These are phyloP conservation scores for Drosophila tropicalis DNA, from an alignment of 1,140 invertebrate species.

Conservation along the genomic window DNA sequence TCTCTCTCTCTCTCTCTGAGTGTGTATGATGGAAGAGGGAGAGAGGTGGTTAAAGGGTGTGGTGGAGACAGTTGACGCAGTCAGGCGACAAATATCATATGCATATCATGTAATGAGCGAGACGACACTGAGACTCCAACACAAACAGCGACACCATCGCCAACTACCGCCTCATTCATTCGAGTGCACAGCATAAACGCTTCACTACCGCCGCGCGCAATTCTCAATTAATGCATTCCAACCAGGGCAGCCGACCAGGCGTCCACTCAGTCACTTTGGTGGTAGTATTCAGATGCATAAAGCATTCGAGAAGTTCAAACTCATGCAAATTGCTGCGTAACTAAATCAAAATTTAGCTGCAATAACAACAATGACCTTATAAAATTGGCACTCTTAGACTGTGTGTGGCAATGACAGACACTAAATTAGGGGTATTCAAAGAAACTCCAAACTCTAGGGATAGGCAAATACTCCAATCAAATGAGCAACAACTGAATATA, in stretches of 20 bases:
- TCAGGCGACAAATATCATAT: conserved; percentile 76
- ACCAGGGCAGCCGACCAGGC: conserved; percentile 15
- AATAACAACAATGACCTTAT: conserved; percentile 37
- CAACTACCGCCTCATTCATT: neutral
- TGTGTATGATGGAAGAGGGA: conserved; percentile 14
- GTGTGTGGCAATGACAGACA: conserved; percentile 56
- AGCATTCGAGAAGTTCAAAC: conserved; percentile 56
- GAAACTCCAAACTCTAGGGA: neutral
- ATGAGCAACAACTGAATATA: too few species aligned
- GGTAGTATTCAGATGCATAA: conserved; percentile 9
- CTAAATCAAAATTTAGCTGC: conserved; percentile 74
- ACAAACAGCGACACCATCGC: neutral
- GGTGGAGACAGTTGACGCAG: conserved; percentile 43
- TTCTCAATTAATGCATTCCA: conserved; percentile 77
- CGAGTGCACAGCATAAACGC: conserved; percentile 54
- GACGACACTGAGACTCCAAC: conserved; percentile 29
- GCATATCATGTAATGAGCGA: conserved; percentile 78
- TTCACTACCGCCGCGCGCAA: conserved; percentile 63
- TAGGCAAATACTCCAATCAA: too few species aligned
- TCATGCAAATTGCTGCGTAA: conserved; percentile 64
- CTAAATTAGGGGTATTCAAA: conserved; percentile 37
- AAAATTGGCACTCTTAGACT: conserved; percentile 57
- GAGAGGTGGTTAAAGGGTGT: neutral
- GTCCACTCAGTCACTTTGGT: conserved; percentile 20
- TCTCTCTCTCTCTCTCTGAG: neutral